Evolutionary conservation across 2,888 invertebrate species (phyloP), one percentile per base, ranked within the genome.

Genomic region (Plusia festucae): DNA sequence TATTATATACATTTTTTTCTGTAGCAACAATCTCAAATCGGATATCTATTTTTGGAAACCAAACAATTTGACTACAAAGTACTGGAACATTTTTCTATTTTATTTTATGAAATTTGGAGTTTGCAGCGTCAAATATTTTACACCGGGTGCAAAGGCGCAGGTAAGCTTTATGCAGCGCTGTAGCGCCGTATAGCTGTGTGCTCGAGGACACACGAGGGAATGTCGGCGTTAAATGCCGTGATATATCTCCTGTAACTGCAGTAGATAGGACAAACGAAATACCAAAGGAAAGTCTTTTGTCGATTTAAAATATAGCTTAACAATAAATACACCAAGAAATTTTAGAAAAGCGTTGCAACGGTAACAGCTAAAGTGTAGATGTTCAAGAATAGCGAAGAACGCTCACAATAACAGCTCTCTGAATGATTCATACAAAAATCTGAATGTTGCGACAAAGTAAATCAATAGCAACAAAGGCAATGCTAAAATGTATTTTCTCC

Each of bases 241-340:
- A 85, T 85, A 85, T 85, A 87, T 85, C 80, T 70, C 73, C 57
- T 65, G 65, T 63, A 76, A 79, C 85, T 85, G 85, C 83, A 83
- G 76, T 75, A 72, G 81, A 85, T 82, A 78, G 81, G 71, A 61
- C 69, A 70, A 74, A 68, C 65, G 56, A 78, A 83, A 72, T 66
- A 59, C 58, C 16, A 55, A 54, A 65, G 56, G 18, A 27, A 49
- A 46, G 63, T 51, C 55, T 65, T 69, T 70, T 63, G 60, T 66
- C 63, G 65, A 73, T 65, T 72, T 49, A 49, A 73, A 65, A 61
- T 63, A 72, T 53, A 55, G 22, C 7, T 27, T 16, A 8, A 40
- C 7, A 16, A 16, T 51, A 15, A 68, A 52, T 55, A 53, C 32
- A 9, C 20, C 46, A 44, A 11, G 0, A 13, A 8, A 40, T 4